Conservation (phyloP, 2,888 invertebrate species). For the Ceriagrion tenellum region DNA sequence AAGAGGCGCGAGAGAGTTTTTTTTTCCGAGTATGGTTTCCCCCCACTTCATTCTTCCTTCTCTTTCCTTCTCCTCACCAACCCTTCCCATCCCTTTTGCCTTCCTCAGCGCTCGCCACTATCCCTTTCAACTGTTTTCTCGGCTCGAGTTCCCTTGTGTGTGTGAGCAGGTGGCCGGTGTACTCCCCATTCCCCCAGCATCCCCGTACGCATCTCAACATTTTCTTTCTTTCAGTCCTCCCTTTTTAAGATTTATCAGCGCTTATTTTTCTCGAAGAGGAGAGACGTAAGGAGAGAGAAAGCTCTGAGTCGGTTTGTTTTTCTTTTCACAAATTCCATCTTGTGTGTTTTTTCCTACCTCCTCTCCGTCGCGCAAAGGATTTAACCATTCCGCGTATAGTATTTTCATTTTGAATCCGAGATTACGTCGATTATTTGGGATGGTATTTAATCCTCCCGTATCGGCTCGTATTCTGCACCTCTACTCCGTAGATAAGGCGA, state of each 20-base stretch:
- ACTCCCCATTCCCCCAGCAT: neutral
- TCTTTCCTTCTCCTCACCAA: neutral
- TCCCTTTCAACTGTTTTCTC: constrained; percentile 8
- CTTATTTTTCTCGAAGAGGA: constrained; percentile 36
- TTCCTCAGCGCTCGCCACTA: neutral
- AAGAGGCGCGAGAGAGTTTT: too few species aligned
- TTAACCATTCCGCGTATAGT: neutral
- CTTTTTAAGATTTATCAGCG: constrained; percentile 58
- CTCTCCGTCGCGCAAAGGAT: neutral
- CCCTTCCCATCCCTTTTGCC: neutral
- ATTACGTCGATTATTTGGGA: constrained; percentile 24
- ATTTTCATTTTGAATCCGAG: neutral
- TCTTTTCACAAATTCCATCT: neutral
- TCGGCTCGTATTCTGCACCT: neutral
- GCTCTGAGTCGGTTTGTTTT: neutral
- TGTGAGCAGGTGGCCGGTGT: constrained; percentile 43
- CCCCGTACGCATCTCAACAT: neutral
- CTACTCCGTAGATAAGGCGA: neutral
- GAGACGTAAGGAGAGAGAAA: neutral
- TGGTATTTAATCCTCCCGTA: neutral
- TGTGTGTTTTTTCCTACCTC: neutral
- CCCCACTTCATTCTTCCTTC: neutral
- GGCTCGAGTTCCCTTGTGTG: constrained; percentile 41
- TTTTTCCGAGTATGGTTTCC: too few species aligned
- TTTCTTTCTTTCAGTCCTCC: neutral